Evolutionary conservation across 2,888 invertebrate genomes (phyloP), one percentile per base, ranked within the genome.

Genomic region (Melinaea marsaeus): DNA sequence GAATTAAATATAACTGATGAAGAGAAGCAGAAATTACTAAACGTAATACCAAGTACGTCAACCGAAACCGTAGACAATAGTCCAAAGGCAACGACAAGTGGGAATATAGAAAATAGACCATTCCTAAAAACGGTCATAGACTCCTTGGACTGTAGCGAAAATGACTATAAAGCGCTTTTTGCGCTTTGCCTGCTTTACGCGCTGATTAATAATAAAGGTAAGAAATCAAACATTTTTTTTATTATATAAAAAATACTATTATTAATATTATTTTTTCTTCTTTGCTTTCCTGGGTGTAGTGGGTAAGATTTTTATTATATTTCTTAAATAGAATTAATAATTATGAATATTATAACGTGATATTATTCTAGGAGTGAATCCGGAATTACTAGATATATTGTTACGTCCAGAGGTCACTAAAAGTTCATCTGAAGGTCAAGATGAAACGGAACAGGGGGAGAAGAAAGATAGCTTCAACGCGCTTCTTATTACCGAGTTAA

Each of bases 121-220:
- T 98, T 98, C 86, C 90, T 99, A 71, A 96, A 98, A 82, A 96
- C 97, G 4, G 94, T 99, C 58, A 91, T 98, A 66, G 95, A 95
- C 74, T 95, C 97, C 0, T 90, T 99, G 71, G 96, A 97, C 77
- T 97, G 97, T 79, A 92, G 92, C 11, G 98, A 98, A 79, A 98
- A 98, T 85, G 99, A 99, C 90, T 99, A 99, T 80, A 94, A 96
- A 56, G 95, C 98, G 5, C 90, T 99, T 65, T 97, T 99, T 83
- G 95, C 96, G 3, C 91, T 99, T 13, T 97, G 98, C 85, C 91
- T 99, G 65, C 92, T 99, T 51, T 98, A 98, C 83, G 98, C 99
- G 13, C 93, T 99, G 85, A 96, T 96, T 66, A 96, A 96, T 81
- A 99, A 99, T 89, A 93, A 94, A 94, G 98, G 99, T 98, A 47